These are phyloP conservation scores for Patiria pectinifera DNA, from an alignment of 53 echinoderm and acorn worm species.

Conservation along the genomic window DNA sequence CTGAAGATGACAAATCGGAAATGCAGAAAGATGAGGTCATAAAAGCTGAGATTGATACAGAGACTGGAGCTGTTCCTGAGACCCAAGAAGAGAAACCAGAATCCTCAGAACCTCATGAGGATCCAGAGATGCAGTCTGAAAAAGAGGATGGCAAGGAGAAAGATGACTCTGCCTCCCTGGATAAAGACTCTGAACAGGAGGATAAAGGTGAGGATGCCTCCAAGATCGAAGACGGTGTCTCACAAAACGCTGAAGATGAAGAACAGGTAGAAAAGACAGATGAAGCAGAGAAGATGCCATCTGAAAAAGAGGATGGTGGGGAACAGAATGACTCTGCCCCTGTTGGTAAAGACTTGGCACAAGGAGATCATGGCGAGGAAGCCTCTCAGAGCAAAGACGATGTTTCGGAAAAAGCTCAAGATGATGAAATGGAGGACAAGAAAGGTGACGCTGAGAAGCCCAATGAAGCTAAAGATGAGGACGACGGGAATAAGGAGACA, in stretches of 20 bases:
- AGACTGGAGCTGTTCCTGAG: background rate
- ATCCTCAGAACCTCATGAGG: background rate
- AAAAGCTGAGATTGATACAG: background rate
- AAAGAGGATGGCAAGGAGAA: background rate
- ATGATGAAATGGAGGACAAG: slow-evolving; percentile 19
- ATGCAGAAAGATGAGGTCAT: background rate
- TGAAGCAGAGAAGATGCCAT: background rate
- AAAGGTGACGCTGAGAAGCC: slow-evolving; percentile 12
- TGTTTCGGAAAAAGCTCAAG: background rate
- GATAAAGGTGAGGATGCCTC: background rate
- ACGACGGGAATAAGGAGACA: slow-evolving; percentile 25
- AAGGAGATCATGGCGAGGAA: background rate
- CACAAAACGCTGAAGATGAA: background rate
- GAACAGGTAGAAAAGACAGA: background rate
- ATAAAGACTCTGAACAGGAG: background rate
- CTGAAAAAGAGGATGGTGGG: background rate
- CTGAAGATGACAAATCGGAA: background rate
- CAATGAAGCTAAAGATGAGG: background rate
- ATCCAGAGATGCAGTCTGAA: background rate
- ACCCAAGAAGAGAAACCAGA: background rate
- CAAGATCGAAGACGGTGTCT: slow-evolving; percentile 4
- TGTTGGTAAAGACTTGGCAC: background rate
- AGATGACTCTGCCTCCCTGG: slow-evolving; percentile 21
- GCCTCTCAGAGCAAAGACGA: slow-evolving; percentile 14
- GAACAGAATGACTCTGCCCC: slow-evolving; percentile 7